A percentile compares a stretch with the other conserved stretches of the same genome.
Evolutionary conservation across 2,888 invertebrate species (phyloP).

Genomic region (Cheilosia variabilis): DNA sequence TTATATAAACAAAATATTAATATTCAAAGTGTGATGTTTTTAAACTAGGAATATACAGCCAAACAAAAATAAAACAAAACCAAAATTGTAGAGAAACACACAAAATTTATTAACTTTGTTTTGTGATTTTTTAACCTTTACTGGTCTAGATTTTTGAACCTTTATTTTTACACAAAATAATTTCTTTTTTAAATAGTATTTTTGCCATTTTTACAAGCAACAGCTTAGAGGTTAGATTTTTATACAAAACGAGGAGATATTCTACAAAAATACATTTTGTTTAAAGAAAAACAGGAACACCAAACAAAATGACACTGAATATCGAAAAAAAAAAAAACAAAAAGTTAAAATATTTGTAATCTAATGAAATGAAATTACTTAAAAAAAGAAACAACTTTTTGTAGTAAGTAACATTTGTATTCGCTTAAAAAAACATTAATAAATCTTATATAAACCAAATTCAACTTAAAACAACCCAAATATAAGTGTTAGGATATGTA

Average conservation of each 20-base stretch:
- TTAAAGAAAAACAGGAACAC: constrained; percentile 18
- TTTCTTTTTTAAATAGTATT: constrained; percentile 24
- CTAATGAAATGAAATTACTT: constrained; percentile 19
- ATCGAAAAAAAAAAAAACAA: constrained; percentile 42
- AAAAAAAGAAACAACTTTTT: constrained; percentile 40
- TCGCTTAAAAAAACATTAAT: constrained; percentile 59
- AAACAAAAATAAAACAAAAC: constrained; percentile 33
- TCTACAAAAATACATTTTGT: constrained; percentile 26
- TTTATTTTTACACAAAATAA: constrained; percentile 20
- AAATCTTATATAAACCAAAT: constrained; percentile 36
- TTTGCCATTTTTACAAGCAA: constrained; percentile 61
- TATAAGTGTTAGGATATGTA: constrained; percentile 70
- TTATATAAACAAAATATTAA: constrained; percentile 29
- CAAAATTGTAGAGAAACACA: not conserved
- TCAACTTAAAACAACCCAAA: constrained; percentile 32
- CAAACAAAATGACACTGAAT: constrained; percentile 31
- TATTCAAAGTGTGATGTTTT: constrained; percentile 67
- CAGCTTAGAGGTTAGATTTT: constrained; percentile 68
- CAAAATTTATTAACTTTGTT: constrained; percentile 15
- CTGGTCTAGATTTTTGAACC: constrained; percentile 28
- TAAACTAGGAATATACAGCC: constrained; percentile 54
- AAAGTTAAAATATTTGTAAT: constrained; percentile 25
- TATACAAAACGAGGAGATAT: constrained; percentile 51
- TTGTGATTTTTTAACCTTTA: constrained; percentile 40
- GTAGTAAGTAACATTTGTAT: constrained; percentile 68